These are phyloP conservation scores for Drosophila nikananu DNA, from an alignment of 1,140 invertebrate species.

Conservation along the genomic window DNA sequence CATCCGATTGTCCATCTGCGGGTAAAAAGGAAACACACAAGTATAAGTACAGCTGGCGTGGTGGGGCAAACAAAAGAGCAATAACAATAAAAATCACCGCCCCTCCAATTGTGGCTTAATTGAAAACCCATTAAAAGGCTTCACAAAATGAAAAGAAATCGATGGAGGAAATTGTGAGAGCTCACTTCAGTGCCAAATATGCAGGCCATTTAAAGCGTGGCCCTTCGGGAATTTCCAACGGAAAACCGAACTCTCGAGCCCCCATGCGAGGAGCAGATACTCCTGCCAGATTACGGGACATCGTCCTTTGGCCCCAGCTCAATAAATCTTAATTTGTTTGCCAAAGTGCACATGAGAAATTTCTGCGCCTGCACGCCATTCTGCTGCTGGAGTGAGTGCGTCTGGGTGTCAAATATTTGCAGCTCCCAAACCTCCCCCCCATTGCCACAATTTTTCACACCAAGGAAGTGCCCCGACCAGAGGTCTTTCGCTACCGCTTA, in stretches of 20 bases:
- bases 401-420: slow-evolving; percentile 65
- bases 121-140: slow-evolving; percentile 65
- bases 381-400: slow-evolving; percentile 2
- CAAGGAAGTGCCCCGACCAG: slow-evolving; percentile 1
- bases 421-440: slow-evolving; percentile 6
- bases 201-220: slow-evolving; percentile 48
- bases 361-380: slow-evolving; percentile 54
- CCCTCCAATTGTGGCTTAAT: slow-evolving; percentile 67
- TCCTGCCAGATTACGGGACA: slow-evolving; percentile 45
- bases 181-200: slow-evolving; percentile 30
- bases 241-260: slow-evolving; percentile 4
- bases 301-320: slow-evolving; percentile 35
- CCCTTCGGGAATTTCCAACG: slow-evolving; percentile 2
- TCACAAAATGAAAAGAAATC: slow-evolving; percentile 22
- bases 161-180: slow-evolving; percentile 8
- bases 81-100: slow-evolving; percentile 37
- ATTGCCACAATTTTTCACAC: slow-evolving; percentile 14
- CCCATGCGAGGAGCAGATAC: slow-evolving; percentile 11
- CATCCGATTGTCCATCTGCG: slow-evolving; percentile 85
- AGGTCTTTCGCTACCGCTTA: slow-evolving; percentile 23
- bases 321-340: slow-evolving; percentile 83
- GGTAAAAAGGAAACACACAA: slow-evolving; percentile 16
- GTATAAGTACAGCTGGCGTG: neutral
- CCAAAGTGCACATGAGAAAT: slow-evolving; percentile 77
- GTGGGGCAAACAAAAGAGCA: neutral